Conservation (phyloP, 2,797 vertebrate genomes). For the Myripristis murdjan region DNA sequence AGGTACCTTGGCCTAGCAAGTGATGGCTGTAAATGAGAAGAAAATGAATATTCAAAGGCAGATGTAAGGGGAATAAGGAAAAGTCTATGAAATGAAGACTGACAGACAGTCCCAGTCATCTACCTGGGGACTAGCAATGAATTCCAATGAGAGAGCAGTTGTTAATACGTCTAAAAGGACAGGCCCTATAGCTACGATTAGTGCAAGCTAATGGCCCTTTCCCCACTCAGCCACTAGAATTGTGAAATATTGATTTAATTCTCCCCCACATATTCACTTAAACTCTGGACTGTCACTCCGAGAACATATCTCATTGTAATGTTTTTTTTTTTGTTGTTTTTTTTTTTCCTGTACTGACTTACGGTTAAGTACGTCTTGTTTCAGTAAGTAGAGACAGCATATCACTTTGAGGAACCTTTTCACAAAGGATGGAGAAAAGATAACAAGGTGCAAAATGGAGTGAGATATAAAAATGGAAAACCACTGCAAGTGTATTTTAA, state of each 20-base stretch:
- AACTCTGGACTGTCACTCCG: slow-evolving; percentile 69
- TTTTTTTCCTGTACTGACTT: slow-evolving; percentile 44
- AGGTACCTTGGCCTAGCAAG: slow-evolving; percentile 25
- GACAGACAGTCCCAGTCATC: slow-evolving; percentile 51
- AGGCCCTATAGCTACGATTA: slow-evolving; percentile 83
- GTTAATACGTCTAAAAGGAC: slow-evolving; percentile 67
- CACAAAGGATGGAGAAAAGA: slow-evolving; percentile 34
- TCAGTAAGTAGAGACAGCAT: slow-evolving; percentile 40
- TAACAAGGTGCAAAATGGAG: slow-evolving; percentile 41
- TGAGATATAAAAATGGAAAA: slow-evolving; percentile 40
- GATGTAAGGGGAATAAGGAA: slow-evolving; percentile 69
- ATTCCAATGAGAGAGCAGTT: slow-evolving; percentile 79
- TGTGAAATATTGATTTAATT: slow-evolving; percentile 82
- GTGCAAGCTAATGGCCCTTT: slow-evolving; percentile 74
- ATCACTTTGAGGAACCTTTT: slow-evolving; percentile 28
- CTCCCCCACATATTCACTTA: slow-evolving; percentile 75
- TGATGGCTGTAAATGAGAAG: slow-evolving; percentile 58
- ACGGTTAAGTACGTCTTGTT: slow-evolving; percentile 52
- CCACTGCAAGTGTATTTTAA: slow-evolving; percentile 36
- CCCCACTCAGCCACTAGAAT: slow-evolving; percentile 57
- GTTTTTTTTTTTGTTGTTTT: no score
- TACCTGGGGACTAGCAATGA: slow-evolving; percentile 67
- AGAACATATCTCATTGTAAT: slow-evolving; percentile 68
- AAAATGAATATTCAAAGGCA: slow-evolving; percentile 67
- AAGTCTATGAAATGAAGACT: slow-evolving; percentile 57